Percentiles rank a stretch among this genome's conserved stretches.
Evolutionary conservation across 2,797 vertebrate genomes (phyloP).

Genomic region (Anolis apletophallus): DNA sequence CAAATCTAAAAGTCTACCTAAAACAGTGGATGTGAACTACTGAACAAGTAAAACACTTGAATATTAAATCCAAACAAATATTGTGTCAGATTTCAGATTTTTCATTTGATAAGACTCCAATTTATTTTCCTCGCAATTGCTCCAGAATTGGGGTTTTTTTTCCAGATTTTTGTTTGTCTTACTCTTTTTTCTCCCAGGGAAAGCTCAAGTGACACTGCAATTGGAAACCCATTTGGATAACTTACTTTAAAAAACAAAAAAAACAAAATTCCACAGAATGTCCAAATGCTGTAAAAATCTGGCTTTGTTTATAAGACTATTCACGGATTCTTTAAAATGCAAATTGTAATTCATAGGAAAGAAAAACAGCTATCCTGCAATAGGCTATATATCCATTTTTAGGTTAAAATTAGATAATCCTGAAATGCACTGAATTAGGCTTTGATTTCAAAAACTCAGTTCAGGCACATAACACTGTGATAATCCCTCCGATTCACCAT

Average conservation of each 20-base stretch:
- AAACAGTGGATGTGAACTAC: background rate
- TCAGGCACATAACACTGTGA: background rate
- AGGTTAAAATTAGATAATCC: constrained; percentile 7
- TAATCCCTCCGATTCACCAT: background rate
- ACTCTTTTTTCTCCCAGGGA: background rate
- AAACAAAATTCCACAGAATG: background rate
- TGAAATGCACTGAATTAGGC: background rate
- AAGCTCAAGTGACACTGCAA: background rate
- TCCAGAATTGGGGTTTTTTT: background rate
- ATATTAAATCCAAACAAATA: constrained; percentile 16
- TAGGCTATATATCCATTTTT: background rate
- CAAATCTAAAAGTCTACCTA: constrained; percentile 23
- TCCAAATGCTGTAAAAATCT: constrained; percentile 18
- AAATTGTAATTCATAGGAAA: background rate
- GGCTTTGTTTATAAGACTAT: background rate
- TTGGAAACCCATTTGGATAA: constrained; percentile 2
- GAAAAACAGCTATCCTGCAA: background rate
- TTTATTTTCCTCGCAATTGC: constrained; percentile 4
- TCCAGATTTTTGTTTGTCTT: background rate
- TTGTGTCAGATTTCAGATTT: constrained; percentile 24
- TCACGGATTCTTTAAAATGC: constrained; percentile 1
- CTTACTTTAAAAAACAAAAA: background rate
- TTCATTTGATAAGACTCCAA: background rate
- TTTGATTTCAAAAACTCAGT: background rate
- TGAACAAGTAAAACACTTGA: constrained; percentile 18